phyloP scores from a whole-genome alignment of 2,888 invertebrate genomes.

The Pocota personata region DNA sequence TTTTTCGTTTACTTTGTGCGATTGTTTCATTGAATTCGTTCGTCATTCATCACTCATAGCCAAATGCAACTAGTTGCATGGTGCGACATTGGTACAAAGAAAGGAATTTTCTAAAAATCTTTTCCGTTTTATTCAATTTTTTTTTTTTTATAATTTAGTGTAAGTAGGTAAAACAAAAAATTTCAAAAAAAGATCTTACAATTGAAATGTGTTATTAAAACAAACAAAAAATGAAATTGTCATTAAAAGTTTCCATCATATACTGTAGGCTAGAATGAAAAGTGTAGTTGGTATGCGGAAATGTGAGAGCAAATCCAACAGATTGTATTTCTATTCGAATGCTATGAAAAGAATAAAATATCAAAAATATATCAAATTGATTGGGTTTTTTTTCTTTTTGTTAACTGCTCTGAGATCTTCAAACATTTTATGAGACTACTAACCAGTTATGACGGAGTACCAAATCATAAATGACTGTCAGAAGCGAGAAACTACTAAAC shows the following conservation, averaged over 20 bases:
- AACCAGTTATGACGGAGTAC: no score
- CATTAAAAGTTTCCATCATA: background rate
- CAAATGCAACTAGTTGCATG: background rate
- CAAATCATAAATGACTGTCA: no score
- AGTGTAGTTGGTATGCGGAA: background rate
- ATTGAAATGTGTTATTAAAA: background rate
- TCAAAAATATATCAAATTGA: conserved; percentile 1
- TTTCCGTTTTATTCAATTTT: background rate
- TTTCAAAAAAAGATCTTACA: background rate
- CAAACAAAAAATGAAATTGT: background rate
- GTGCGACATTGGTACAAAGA: background rate
- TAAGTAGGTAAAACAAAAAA: conserved; percentile 26
- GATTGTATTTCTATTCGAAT: background rate
- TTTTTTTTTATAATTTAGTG: background rate
- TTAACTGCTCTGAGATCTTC: background rate
- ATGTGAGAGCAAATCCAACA: background rate
- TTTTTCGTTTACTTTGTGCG: background rate
- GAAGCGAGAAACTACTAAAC: no score
- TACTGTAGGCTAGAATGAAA: background rate
- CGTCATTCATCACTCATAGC: background rate
- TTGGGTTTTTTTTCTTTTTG: background rate
- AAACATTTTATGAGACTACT: no score
- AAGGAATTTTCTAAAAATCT: background rate
- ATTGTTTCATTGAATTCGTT: background rate
- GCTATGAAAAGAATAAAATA: conserved; percentile 20